Evolutionary conservation across 2,113 vertebrate species (phyloP), one percentile per base, ranked within the genome.

Genomic region (Leucoraja erinaceus): DNA sequence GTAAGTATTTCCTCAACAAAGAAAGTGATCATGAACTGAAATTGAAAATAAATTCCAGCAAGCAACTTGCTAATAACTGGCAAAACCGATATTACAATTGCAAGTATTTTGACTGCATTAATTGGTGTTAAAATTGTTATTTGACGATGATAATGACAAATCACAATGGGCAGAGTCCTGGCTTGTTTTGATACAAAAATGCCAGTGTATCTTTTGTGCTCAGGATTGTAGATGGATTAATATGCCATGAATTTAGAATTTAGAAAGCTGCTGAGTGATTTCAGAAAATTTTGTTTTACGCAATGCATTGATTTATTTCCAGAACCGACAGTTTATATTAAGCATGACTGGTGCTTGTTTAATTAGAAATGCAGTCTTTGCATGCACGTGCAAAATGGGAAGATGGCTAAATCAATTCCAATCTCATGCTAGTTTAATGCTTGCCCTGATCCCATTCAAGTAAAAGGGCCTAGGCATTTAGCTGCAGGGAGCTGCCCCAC

Each of bases 1-100:
- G 94, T 94, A 94, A 93, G 94, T 95, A 94, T 38, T 94, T 94
- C 94, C 95, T 95, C 93, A 59, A 66, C 94, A 70, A 38, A 72
- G 90, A 54, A 91, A 72, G 66, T 91, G 68, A 74, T 91, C 20
- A 91, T 72, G 47, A 91, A 72, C 33, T 74, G 31, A 91, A 91
- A 72, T 38, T 22, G 33, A 47, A 91, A 91, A 91, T 38, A 54
- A 22, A 10, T 91, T 70, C 33, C 38, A 74, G 38, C 33, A 74
- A 33, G 9, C 38, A 1, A 33, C 66, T 25, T 72, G 33, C 3
- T 25, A 72, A 91, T 72, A 91, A 54, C 18, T 74, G 38, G 25
- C 28, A 10, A 91, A 91, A 91, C 33, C 47, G n/a, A 68, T 72
- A 91, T 47, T 91, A 7, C 14, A 31, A 74, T 22, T 5, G 33